phyloP scores from a whole-genome alignment of 2,113 vertebrate species.

The Dipodomys ordii region DNA sequence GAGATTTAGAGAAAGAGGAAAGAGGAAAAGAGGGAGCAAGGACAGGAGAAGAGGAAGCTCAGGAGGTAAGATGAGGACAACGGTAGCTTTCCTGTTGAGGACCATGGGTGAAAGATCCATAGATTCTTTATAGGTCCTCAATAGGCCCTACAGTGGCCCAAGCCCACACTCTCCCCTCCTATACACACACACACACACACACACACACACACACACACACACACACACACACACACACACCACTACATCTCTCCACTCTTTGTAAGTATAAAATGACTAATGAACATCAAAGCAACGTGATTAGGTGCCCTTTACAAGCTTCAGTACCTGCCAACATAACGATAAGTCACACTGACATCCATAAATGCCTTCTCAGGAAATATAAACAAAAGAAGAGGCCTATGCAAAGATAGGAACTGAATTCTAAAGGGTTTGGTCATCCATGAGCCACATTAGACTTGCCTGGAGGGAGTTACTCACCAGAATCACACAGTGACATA shows the following conservation, averaged over 20 bases:
- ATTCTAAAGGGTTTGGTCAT: neutral
- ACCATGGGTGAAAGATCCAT: neutral
- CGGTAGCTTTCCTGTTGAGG: neutral
- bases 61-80: neutral
- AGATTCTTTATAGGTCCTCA: neutral
- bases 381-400: conserved; percentile 44
- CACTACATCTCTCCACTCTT: neutral
- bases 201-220: neutral
- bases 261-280: conserved; percentile 55
- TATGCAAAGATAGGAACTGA: conserved; percentile 19
- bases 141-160: fast-evolving
- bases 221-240: no score
- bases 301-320: conserved; percentile 80
- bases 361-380: conserved; percentile 57
- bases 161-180: neutral
- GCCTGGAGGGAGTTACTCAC: neutral
- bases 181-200: no score
- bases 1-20: neutral
- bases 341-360: conserved; percentile 69
- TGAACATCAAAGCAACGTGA: conserved; percentile 62
- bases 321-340: conserved; percentile 52
- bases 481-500: neutral
- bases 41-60: neutral
- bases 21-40: neutral
- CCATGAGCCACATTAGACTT: neutral